Percentiles rank a stretch among this genome's conserved stretches.
Evolutionary conservation across 2,888 invertebrate species (phyloP).

Genomic region (Ophion ellenae): DNA sequence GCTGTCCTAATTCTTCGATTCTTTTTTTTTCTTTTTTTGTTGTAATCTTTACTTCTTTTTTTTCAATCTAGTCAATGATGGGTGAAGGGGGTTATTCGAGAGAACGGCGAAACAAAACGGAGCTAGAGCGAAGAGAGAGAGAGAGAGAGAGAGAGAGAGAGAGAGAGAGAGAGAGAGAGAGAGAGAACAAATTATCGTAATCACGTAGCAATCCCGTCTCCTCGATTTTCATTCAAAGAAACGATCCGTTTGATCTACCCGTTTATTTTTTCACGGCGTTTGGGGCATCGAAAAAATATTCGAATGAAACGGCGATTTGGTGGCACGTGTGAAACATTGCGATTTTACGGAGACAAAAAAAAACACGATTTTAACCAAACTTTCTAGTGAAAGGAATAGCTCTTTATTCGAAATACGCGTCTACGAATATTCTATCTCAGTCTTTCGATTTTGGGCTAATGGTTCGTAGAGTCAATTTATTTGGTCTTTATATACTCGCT

Average conservation of each 20-base stretch:
- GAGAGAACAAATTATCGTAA: constrained; percentile 35
- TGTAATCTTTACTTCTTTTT: constrained; percentile 73
- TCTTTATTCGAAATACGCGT: no score
- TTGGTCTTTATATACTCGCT: no score
- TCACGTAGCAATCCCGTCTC: constrained; percentile 50
- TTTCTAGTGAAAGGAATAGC: no score
- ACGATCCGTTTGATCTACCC: no score
- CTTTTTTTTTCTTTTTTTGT: constrained; percentile 67
- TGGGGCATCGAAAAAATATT: no score
- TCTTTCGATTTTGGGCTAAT: no score
- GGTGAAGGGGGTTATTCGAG: constrained; percentile 60
- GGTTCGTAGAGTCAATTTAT: no score
- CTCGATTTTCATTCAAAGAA: constrained; percentile 7
- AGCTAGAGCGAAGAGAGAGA: constrained; percentile 38
- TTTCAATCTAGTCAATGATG: constrained; percentile 46
- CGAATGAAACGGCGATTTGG: no score
- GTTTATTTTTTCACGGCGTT: no score
- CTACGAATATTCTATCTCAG: no score
- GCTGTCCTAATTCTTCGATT: constrained; percentile 77
- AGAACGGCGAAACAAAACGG: constrained; percentile 55
- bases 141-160: not conserved
- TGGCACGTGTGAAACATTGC: not conserved
- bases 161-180: constrained; percentile 20
- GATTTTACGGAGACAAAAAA: not conserved
- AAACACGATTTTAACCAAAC: no score